Evolutionary conservation across 2,113 vertebrate genomes (phyloP), one percentile per base, ranked within the genome.

Genomic region (Chaetops frenatus): DNA sequence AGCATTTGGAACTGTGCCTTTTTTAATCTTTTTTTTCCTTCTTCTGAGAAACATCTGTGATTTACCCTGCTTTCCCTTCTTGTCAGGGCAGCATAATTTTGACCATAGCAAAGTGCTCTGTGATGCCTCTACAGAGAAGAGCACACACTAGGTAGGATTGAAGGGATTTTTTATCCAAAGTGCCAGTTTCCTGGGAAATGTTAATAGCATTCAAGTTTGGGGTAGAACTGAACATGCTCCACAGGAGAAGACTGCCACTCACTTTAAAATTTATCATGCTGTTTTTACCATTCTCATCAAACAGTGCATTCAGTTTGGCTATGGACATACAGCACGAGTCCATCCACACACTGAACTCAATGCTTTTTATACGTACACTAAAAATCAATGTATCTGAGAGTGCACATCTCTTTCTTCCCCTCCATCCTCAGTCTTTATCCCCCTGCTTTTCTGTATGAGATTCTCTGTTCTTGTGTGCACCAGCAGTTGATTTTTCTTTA

Each of bases 141-240:
- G 27, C 11, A 29, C 4, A 13, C 20, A 66, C 23, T 19, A 44
- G 38, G 28, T 14, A 36, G 28, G 31, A 71, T 74, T 4, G 0
- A 66, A 36, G 22, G 12, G 40, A 15, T 42, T 91, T 78, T 35
- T 78, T 25, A 84, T 45, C 25, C 36, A 57, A 69, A 84, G 72
- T 13, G 8, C 20, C 44, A 53, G 3, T 47, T 88, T 84, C 40
- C 36, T 19, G 17, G 38, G 24, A 14, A 73, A 42, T 3, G 6
- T 14, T 53, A 40, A 3, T 22, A 44, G 25, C 64, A 60, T 40
- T 50, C 0, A 0, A 70, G 20, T 54, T 21, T 47, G 22, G 14
- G 9, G 14, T 78, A 62, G 27, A 62, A 50, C 24, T 10, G 50
- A 51, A 66, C 17, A 50, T 15, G 22, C 21, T 64, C 48, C 11